phyloP scores from a whole-genome alignment of 2,797 vertebrate species.

The Scomberomorus guttatus region DNA sequence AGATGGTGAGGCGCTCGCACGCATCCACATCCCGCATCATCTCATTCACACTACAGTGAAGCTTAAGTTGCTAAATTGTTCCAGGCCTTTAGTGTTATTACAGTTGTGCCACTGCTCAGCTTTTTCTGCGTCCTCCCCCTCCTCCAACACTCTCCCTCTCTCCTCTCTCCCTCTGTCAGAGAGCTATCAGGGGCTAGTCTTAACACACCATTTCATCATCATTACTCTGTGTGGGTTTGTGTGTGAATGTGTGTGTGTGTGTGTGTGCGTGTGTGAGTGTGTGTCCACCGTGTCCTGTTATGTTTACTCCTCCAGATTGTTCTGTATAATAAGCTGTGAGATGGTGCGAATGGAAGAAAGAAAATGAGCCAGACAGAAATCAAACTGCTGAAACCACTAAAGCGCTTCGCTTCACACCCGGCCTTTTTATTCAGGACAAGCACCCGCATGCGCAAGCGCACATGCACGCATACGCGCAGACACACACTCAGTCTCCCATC shows the following conservation, averaged over 20 bases:
- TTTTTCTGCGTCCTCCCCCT: slow-evolving; percentile 2
- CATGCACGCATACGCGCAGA: slow-evolving; percentile 13
- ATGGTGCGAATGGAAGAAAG: slow-evolving; percentile 63
- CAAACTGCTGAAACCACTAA: slow-evolving; percentile 71
- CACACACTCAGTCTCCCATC: slow-evolving; percentile 40
- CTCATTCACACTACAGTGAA: neutral
- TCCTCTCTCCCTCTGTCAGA: slow-evolving; percentile 53
- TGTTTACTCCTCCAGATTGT: slow-evolving; percentile 78
- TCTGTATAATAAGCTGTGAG: slow-evolving; percentile 77
- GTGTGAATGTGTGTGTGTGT: slow-evolving; percentile 23
- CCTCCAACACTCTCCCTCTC: slow-evolving; percentile 27
- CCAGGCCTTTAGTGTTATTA: slow-evolving; percentile 14
- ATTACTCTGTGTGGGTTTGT: slow-evolving; percentile 63
- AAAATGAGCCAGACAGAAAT: slow-evolving; percentile 64
- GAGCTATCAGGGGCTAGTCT: slow-evolving; percentile 72
- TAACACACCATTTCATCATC: slow-evolving; percentile 81
- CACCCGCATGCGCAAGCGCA: slow-evolving; percentile 25
- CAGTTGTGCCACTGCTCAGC: slow-evolving; percentile 32
- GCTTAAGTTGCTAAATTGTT: slow-evolving; percentile 21
- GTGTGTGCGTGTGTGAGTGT: slow-evolving; percentile 28
- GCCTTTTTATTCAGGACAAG: slow-evolving; percentile 62
- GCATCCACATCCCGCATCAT: neutral
- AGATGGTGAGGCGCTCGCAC: slow-evolving; percentile 87
- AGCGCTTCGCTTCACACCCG: slow-evolving; percentile 57
- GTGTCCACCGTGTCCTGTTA: slow-evolving; percentile 60